A percentile compares a stretch with the other conserved stretches of the same genome.
These are phyloP conservation scores for Platycnemis pennipes DNA, from an alignment of 2,888 invertebrate genomes.

Conservation along the genomic window DNA sequence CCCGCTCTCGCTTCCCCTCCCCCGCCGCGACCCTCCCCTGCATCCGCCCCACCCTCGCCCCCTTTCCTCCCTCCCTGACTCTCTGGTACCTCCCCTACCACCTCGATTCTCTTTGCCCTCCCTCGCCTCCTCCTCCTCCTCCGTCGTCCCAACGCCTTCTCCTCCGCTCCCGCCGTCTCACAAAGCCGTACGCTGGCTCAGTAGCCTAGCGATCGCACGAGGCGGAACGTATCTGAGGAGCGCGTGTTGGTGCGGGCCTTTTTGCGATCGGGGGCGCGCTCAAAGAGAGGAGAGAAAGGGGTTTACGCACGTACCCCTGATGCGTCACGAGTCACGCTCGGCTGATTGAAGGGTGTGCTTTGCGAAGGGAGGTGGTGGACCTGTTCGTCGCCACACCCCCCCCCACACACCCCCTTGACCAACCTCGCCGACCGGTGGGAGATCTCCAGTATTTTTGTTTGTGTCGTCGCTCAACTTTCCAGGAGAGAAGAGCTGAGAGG, in stretches of 20 bases:
- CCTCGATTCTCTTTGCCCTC: no score
- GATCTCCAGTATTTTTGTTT: neutral
- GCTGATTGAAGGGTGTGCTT: neutral
- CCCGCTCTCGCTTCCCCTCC: neutral
- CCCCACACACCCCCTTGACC: neutral
- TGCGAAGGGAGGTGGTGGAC: neutral
- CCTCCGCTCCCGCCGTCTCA: conserved; percentile 41
- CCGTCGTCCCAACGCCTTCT: neutral
- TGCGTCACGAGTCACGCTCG: neutral
- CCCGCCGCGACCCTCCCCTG: neutral
- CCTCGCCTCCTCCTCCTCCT: no score
- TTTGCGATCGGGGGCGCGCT: neutral
- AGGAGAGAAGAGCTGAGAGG: no score
- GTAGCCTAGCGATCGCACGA: conserved; percentile 60
- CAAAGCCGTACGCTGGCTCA: conserved; percentile 24
- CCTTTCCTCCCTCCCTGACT: neutral
- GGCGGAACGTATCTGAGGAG: conserved; percentile 50
- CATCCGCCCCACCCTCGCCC: neutral
- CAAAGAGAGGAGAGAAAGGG: neutral
- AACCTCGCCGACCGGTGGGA: neutral
- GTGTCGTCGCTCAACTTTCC: no score
- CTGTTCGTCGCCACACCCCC: neutral
- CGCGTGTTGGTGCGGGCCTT: neutral
- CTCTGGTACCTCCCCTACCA: neutral
- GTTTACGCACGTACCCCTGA: neutral